Evolutionary conservation across 2,888 invertebrate species (phyloP).

Genomic region (Lepidochitona cinerea): DNA sequence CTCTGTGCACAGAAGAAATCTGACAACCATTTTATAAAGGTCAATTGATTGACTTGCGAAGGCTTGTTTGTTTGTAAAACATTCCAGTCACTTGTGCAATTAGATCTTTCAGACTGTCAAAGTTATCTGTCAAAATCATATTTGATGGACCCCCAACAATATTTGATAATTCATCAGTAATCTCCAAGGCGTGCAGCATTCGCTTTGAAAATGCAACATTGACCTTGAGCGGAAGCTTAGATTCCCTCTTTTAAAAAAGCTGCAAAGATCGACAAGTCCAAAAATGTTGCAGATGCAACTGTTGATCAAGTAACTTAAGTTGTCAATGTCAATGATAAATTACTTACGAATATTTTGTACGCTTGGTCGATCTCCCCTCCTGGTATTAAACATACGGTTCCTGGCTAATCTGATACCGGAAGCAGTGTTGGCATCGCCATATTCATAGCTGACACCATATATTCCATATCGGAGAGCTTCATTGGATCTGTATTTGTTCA

Average conservation of each 20-base stretch:
- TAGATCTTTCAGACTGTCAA: background rate
- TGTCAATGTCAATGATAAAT: no score
- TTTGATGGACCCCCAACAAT: background rate
- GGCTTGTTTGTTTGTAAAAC: no score
- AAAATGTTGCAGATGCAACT: no score
- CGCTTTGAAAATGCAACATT: no score
- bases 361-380: constrained; percentile 47
- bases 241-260: no score
- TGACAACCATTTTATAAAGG: no score
- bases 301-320: no score
- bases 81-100: background rate
- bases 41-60: no score
- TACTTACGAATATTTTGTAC: constrained; percentile 53
- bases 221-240: no score
- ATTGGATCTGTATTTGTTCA: constrained; percentile 50
- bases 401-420: constrained; percentile 53
- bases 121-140: background rate
- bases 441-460: constrained; percentile 54
- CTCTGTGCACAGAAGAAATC: no score
- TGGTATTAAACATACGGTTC: constrained; percentile 40
- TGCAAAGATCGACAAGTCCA: no score
- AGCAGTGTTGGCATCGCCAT: constrained; percentile 65
- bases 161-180: constrained; percentile 36
- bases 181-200: constrained; percentile 39
- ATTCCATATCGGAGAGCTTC: constrained; percentile 56